Percentiles rank a stretch among this genome's conserved stretches.
phyloP scores from a whole-genome alignment of 2,113 vertebrate genomes.

The Otus sunia region DNA sequence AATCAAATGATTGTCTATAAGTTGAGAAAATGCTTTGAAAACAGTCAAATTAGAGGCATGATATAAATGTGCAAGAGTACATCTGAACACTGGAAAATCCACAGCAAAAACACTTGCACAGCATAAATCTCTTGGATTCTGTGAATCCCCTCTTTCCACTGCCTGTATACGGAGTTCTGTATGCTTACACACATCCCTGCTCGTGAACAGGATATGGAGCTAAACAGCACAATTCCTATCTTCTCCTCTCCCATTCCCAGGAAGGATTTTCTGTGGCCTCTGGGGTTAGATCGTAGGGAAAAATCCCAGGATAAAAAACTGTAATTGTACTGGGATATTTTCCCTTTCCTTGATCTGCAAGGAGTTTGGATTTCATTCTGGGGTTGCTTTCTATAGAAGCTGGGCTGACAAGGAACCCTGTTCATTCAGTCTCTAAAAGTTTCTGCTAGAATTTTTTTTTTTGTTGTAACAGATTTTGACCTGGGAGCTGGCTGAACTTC shows the following conservation, averaged over 20 bases:
- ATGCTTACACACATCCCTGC: not conserved
- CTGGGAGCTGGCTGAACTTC: not conserved
- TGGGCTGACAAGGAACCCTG: not conserved
- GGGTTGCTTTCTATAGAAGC: not conserved
- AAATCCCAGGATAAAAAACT: not conserved
- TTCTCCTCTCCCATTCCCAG: not conserved
- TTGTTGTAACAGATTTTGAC: not conserved
- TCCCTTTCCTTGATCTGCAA: not conserved
- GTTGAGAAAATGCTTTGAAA: conserved; percentile 12
- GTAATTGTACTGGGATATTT: not conserved
- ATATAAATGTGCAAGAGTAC: not conserved
- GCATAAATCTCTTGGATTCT: not conserved
- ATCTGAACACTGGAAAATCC: not conserved
- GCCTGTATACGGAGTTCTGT: not conserved
- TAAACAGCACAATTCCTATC: not conserved
- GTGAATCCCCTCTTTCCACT: not conserved
- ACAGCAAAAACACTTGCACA: not conserved
- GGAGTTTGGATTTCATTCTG: not conserved
- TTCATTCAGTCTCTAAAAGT: not conserved
- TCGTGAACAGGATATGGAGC: not conserved
- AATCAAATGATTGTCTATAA: not conserved
- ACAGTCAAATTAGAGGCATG: not conserved
- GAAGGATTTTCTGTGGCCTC: not conserved
- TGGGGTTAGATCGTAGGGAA: not conserved
- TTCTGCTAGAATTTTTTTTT: not conserved